phyloP scores from a whole-genome alignment of 2,797 vertebrate species.

The Pseudopleuronectes americanus region DNA sequence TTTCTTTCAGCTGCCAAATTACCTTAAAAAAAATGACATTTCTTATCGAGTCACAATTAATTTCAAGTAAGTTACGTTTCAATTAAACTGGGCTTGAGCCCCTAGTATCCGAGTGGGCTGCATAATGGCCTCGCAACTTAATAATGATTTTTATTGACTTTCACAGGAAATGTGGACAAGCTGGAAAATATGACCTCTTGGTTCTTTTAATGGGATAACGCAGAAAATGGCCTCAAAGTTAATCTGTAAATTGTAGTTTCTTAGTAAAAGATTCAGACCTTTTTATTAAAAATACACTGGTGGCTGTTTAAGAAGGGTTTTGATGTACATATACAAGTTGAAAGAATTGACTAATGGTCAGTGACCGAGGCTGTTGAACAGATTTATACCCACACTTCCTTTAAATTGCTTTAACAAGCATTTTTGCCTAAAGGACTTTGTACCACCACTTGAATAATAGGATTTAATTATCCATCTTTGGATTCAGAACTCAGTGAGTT shows the following conservation, averaged over 20 bases:
- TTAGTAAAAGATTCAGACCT: background rate
- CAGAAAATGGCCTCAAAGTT: slow-evolving; percentile 40
- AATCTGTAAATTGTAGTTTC: slow-evolving; percentile 10
- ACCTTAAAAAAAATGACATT: slow-evolving; percentile 68
- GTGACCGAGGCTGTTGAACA: too few relatives aligned
- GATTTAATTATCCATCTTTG: slow-evolving; percentile 7
- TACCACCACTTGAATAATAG: background rate
- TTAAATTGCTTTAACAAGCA: background rate
- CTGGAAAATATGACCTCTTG: slow-evolving; percentile 64
- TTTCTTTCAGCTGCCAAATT: slow-evolving; percentile 70
- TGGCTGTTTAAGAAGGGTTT: slow-evolving; percentile 8
- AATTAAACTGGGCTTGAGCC: slow-evolving; percentile 69
- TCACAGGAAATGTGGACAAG: slow-evolving; percentile 75
- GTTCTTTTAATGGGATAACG: slow-evolving; percentile 34
- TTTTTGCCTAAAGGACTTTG: background rate
- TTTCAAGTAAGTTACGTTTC: slow-evolving; percentile 70
- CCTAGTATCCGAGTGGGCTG: slow-evolving; percentile 83
- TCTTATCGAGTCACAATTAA: slow-evolving; percentile 70
- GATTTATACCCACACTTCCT: background rate
- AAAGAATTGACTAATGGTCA: background rate
- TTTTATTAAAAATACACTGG: background rate
- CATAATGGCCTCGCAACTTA: slow-evolving; percentile 71
- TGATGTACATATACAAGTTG: background rate
- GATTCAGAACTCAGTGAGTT: background rate
- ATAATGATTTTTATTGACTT: slow-evolving; percentile 63